phyloP scores from a whole-genome alignment of 64 coral and sea anemone genomes.

The Pocillopora damicornis region DNA sequence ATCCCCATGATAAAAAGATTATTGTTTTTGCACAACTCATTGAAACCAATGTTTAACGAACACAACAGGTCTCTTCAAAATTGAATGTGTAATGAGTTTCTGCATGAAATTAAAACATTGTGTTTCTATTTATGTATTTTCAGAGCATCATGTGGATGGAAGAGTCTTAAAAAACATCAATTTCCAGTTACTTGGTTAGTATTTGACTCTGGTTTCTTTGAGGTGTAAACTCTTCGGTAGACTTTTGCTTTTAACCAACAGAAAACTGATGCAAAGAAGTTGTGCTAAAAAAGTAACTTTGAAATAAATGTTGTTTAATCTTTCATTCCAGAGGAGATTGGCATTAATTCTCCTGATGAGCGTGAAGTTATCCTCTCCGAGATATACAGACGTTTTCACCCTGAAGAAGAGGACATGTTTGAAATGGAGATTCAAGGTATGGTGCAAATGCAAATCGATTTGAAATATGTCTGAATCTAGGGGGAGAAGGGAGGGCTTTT shows the following conservation, averaged over 20 bases:
- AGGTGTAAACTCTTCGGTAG: no score
- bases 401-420: constrained; percentile 68
- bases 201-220: no score
- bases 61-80: no score
- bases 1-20: no score
- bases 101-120: neutral
- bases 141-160: constrained; percentile 81
- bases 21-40: no score
- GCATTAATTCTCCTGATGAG: constrained; percentile 73
- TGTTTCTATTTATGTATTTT: neutral
- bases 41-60: no score
- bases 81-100: neutral
- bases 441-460: neutral
- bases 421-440: constrained; percentile 90
- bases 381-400: constrained; percentile 71
- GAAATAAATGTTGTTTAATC: neutral
- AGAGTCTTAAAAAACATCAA: constrained; percentile 73
- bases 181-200: constrained; percentile 77
- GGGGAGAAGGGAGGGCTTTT: no score
- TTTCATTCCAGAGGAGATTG: constrained; percentile 80
- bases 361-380: constrained; percentile 80
- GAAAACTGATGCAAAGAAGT: no score
- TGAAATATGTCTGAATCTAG: no score
- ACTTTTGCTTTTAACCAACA: no score
- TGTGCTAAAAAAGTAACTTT: no score